Evolutionary conservation across 2,797 vertebrate species (phyloP), one percentile per base, ranked within the genome.

Genomic region (Merluccius polli): DNA sequence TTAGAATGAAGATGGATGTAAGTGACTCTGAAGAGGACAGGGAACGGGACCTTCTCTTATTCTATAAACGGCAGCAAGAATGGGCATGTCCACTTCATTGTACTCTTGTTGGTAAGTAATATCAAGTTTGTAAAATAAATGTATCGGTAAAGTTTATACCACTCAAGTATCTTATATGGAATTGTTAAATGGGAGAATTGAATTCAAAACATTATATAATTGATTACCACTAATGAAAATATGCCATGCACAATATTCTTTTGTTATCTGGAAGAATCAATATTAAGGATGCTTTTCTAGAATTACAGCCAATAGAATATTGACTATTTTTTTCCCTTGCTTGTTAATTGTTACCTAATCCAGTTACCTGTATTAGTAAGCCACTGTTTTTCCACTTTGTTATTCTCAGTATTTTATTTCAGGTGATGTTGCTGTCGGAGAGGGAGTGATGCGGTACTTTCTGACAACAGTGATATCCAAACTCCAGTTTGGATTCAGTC

Each of bases 401-500:
- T 71, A 71, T 72, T 72, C 35, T 72, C 38, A 48, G 71, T 72
- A 72, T 72, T 72, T 72, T 48, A 72, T 72, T 48, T 72, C 35
- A 72, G 71, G 71, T 41, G 38, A 41, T 41, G 38, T 12, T 41
- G 38, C 71, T 72, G 24, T 72, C 71, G 71, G 71, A 72, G 33
- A 72, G 32, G 71, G 71, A 72, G 71, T 72, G 71, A 48, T 36
- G 71, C 35, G 71, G 38, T 72, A 72, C 71, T 72, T 72, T 72
- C 32, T 72, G 71, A 36, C 71, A 72, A 72, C 71, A 59, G 30
- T 27, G 4, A 48, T 48, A 72, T 65, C 71, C 75, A 72, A 41
- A 41, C 38, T 41, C 38, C 38, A 41, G 41, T 74, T 74, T 74
- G 52, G 35, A 70, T 76, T 76, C 75, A 76, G 68, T 76, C 38